phyloP scores from a whole-genome alignment of 2,113 vertebrate genomes.

The Elaphurus davidianus region DNA sequence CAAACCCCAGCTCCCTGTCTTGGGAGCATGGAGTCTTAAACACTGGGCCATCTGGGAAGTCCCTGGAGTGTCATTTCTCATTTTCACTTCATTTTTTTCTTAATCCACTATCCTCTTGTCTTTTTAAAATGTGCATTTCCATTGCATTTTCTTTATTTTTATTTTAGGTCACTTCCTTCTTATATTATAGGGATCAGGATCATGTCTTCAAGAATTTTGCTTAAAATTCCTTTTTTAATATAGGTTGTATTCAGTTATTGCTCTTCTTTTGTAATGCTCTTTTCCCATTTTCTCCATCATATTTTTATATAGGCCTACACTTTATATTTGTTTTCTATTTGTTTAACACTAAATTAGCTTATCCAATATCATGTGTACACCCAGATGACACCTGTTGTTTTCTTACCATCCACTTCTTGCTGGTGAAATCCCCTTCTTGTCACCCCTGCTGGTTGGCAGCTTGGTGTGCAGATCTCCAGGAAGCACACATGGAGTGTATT shows the following conservation, averaged over 20 bases:
- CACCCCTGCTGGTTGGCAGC: neutral
- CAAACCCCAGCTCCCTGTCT: neutral
- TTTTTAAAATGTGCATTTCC: neutral
- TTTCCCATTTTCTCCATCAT: neutral
- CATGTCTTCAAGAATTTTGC: neutral
- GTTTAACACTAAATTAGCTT: neutral
- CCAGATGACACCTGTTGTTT: neutral
- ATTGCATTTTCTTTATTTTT: neutral
- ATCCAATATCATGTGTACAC: neutral
- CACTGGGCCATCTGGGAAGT: neutral
- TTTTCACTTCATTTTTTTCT: neutral
- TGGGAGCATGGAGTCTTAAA: neutral
- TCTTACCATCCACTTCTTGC: neutral
- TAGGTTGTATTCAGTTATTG: neutral
- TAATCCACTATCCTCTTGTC: neutral
- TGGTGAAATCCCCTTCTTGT: neutral
- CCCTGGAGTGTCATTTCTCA: neutral
- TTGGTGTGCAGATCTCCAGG: neutral
- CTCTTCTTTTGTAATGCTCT: neutral
- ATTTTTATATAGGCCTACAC: neutral
- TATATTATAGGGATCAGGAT: neutral
- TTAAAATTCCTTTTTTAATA: neutral
- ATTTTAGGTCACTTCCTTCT: neutral
- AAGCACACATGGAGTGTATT: neutral
- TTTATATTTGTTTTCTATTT: slow-evolving; percentile 13